Percentiles rank a stretch among this genome's conserved stretches.
These are phyloP conservation scores for Fratercula arctica DNA, from an alignment of 2,797 vertebrate species.

Conservation along the genomic window DNA sequence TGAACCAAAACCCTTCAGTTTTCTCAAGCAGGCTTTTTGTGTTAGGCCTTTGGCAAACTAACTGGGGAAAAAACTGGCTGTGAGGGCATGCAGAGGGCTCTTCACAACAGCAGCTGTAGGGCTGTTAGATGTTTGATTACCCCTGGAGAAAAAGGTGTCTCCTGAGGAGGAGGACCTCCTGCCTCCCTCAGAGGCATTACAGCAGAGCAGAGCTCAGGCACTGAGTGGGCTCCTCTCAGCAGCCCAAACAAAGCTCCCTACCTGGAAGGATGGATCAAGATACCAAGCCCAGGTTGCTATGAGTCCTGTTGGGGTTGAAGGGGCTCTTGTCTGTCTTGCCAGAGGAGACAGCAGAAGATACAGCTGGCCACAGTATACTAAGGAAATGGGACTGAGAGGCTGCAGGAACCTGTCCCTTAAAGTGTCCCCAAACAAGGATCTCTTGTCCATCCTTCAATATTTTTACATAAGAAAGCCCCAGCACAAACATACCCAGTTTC, in stretches of 20 bases:
- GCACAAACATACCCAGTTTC: not conserved
- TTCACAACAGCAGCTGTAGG: not conserved
- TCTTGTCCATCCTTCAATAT: not conserved
- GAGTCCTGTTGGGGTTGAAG: not conserved
- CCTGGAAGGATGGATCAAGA: not conserved
- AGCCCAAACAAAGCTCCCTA: not conserved
- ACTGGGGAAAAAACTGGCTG: fast-evolving
- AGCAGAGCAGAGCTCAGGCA: not conserved
- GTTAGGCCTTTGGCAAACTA: not conserved
- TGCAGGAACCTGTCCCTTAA: not conserved
- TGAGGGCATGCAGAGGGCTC: not conserved
- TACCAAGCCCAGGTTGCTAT: not conserved
- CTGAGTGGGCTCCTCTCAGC: not conserved
- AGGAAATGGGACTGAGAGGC: not conserved
- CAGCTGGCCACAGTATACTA: not conserved
- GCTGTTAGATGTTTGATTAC: not conserved
- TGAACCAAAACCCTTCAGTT: not conserved
- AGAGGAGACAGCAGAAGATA: not conserved
- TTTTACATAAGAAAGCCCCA: not conserved
- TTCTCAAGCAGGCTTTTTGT: not conserved
- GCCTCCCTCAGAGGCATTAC: not conserved
- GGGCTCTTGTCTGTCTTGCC: not conserved
- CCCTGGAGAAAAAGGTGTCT: not conserved
- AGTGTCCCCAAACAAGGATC: not conserved
- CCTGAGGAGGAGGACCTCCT: not conserved